Conservation (phyloP, 1,140 invertebrate species). For the Eupristina koningsbergeri region DNA sequence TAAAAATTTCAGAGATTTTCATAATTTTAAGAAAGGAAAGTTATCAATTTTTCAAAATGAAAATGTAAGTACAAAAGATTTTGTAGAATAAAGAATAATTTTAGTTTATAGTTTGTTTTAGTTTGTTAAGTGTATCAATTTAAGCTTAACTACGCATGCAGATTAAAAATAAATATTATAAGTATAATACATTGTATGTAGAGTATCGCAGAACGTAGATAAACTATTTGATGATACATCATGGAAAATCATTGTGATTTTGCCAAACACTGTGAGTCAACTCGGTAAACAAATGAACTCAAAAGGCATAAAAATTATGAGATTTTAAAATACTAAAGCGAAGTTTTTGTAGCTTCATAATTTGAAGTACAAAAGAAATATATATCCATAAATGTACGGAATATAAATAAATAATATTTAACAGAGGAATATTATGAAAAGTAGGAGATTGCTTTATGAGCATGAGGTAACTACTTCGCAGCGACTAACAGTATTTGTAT, state of each 20-base stretch:
- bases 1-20: constrained; percentile 8
- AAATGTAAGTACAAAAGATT: not conserved
- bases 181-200: not conserved
- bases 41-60: not conserved
- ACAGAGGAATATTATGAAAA: constrained; percentile 57
- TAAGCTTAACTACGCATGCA: not conserved
- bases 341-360: not conserved
- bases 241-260: not conserved
- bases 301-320: not conserved
- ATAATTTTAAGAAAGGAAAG: constrained; percentile 1
- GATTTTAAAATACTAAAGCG: not conserved
- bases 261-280: not conserved
- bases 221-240: not conserved
- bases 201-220: not conserved
- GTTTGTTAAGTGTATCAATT: not conserved
- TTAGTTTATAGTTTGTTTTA: not conserved
- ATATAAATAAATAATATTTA: constrained; percentile 59
- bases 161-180: not conserved
- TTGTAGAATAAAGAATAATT: not conserved
- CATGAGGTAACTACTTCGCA: constrained; percentile 73
- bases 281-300: not conserved
- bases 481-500: constrained; percentile 70
- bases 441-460: constrained; percentile 70
- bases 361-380: not conserved
- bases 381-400: constrained; percentile 19